phyloP scores from a whole-genome alignment of 2,888 invertebrate species.

The Sphaeridia pumilis region DNA sequence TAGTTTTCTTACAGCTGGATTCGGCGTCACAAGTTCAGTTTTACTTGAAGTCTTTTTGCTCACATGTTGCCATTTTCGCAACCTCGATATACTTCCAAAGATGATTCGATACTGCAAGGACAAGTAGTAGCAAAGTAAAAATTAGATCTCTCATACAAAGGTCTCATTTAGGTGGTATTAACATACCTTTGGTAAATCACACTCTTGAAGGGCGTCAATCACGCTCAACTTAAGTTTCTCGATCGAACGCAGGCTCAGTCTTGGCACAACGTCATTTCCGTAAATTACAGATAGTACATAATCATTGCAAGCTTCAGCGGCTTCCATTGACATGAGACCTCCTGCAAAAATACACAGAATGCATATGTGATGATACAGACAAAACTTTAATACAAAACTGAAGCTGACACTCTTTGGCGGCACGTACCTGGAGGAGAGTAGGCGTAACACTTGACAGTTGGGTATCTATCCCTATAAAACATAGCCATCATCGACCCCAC shows the following conservation, averaged over 20 bases:
- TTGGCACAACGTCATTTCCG: conserved; percentile 79
- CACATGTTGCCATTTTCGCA: neutral
- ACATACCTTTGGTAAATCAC: conserved; percentile 61
- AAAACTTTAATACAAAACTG: too few species aligned
- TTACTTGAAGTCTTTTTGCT: neutral
- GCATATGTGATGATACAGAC: too few species aligned
- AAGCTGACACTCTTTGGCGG: conserved; percentile 2
- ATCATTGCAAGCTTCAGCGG: conserved; percentile 59
- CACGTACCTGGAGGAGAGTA: conserved; percentile 72
- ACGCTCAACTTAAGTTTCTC: conserved; percentile 64
- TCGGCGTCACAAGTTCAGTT: neutral
- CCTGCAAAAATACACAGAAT: conserved; percentile 50
- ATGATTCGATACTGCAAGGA: neutral
- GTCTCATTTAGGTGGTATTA: neutral
- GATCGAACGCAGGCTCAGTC: conserved; percentile 64
- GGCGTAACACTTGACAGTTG: conserved; percentile 71
- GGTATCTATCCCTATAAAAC: conserved; percentile 64
- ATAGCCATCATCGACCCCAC: conserved; percentile 69
- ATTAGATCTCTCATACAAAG: neutral
- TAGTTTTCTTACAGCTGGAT: neutral
- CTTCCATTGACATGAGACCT: conserved; percentile 59
- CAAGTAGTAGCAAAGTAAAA: neutral
- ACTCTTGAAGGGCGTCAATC: conserved; percentile 60
- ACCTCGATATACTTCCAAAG: neutral
- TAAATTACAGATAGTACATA: conserved; percentile 75